phyloP scores from a whole-genome alignment of 2,888 invertebrate genomes.

The Candidula unifasciata region DNA sequence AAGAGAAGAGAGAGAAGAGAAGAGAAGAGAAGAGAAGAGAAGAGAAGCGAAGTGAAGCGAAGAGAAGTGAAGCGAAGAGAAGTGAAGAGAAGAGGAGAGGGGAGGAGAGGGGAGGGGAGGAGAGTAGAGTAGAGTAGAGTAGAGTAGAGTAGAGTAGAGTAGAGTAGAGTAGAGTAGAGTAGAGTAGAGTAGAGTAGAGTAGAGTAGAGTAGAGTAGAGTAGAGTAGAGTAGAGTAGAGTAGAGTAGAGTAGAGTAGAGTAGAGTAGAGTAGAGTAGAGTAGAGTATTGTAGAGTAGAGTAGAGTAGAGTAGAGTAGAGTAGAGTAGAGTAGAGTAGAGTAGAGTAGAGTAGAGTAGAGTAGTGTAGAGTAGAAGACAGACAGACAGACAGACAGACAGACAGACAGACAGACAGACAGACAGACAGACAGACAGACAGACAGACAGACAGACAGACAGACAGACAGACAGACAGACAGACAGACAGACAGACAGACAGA shows the following conservation, averaged over 20 bases:
- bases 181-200: too few species aligned
- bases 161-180: too few species aligned
- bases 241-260: not conserved
- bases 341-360: constrained; percentile 28
- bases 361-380: not conserved
- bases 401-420: not conserved
- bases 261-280: not conserved
- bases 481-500: not conserved
- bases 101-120: too few species aligned
- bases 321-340: constrained; percentile 33
- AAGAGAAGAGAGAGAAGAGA: not conserved
- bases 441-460: too few species aligned
- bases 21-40: not conserved
- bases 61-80: not conserved
- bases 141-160: not conserved
- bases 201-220: too few species aligned
- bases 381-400: not conserved
- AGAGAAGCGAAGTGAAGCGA: not conserved
- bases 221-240: not conserved
- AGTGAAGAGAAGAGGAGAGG: not conserved
- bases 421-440: not conserved
- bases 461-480: too few species aligned
- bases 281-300: not conserved
- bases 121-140: too few species aligned
- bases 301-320: constrained; percentile 9